A percentile compares a stretch with the other conserved stretches of the same genome.
phyloP scores from a whole-genome alignment of 2,113 vertebrate genomes.

The Megalops atlanticus region DNA sequence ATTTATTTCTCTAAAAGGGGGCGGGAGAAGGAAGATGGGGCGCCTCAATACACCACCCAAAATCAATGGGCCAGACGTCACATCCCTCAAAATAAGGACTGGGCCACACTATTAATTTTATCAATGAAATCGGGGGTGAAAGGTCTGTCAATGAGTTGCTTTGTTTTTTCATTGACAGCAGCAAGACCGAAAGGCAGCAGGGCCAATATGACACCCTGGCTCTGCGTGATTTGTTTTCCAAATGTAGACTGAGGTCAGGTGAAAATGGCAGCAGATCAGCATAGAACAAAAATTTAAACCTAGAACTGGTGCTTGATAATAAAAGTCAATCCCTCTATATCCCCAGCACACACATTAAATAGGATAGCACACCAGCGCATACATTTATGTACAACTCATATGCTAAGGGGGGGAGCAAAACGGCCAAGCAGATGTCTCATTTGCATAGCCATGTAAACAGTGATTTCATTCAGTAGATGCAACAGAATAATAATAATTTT shows the following conservation, averaged over 20 bases:
- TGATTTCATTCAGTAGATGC: neutral
- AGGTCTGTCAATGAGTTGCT: neutral
- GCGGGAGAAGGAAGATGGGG: no score
- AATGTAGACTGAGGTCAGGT: neutral
- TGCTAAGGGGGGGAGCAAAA: neutral
- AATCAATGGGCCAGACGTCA: neutral
- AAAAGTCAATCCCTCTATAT: neutral
- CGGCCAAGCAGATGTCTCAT: constrained; percentile 1
- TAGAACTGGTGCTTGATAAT: neutral
- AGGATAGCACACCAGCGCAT: neutral
- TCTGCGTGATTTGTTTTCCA: no score
- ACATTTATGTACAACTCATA: neutral
- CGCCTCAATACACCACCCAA: no score
- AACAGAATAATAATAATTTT: constrained; percentile 5
- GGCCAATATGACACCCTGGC: neutral
- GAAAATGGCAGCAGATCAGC: neutral
- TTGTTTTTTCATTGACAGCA: neutral
- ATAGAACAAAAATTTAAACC: neutral
- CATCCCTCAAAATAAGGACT: no score
- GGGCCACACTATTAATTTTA: no score
- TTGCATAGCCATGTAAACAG: neutral
- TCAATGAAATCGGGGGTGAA: neutral
- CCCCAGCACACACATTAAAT: neutral
- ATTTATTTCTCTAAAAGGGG: no score
- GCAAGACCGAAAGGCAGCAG: neutral